Percentiles rank a stretch among this genome's conserved stretches.
Conservation (phyloP, 2,113 vertebrate species). For the Oxygymnocypris stewartii region DNA sequence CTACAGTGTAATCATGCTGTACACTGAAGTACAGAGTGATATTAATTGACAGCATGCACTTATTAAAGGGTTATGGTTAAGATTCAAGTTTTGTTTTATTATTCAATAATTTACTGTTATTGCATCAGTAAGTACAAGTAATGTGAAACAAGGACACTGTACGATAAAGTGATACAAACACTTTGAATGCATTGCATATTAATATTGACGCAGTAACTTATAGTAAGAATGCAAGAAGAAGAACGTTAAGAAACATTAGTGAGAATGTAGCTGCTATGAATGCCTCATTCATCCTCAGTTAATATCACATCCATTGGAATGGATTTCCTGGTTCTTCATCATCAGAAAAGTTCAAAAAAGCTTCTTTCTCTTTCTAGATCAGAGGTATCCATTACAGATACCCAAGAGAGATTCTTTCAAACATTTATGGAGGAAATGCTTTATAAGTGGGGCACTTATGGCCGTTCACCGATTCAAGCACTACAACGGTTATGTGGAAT, state of each 20-base stretch:
- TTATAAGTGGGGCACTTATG: background rate
- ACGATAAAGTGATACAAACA: background rate
- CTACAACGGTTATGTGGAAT: background rate
- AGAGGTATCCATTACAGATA: constrained; percentile 14
- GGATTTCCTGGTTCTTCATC: background rate
- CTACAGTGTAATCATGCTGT: no score
- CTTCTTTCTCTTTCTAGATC: background rate
- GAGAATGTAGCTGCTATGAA: background rate
- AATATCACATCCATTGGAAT: background rate
- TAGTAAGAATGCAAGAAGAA: background rate
- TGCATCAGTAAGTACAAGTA: background rate
- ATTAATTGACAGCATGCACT: no score
- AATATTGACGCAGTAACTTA: background rate
- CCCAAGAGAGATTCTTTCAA: background rate
- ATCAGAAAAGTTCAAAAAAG: background rate
- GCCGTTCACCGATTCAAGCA: background rate
- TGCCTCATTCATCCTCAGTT: background rate
- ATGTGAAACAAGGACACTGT: background rate
- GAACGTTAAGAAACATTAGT: background rate
- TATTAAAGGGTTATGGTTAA: no score
- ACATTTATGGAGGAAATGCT: constrained; percentile 9
- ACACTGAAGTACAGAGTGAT: background rate
- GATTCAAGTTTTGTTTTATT: no score
- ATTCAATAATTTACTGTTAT: background rate
- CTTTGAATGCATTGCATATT: background rate